These are phyloP conservation scores for Dusona sp. DNA, from an alignment of 2,888 invertebrate species.

Conservation along the genomic window DNA sequence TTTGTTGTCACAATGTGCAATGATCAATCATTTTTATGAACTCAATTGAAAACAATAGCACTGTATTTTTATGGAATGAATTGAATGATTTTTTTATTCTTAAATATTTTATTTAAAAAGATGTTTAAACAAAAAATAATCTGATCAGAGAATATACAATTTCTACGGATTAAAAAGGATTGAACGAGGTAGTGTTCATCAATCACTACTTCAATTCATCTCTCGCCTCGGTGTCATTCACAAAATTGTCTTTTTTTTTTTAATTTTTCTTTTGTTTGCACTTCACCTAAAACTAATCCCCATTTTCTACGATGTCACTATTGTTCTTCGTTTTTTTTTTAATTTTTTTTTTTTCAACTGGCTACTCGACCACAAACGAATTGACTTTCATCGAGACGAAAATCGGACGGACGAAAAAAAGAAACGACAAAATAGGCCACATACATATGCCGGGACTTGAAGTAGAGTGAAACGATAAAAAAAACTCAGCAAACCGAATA, in stretches of 20 bases:
- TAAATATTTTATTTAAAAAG: neutral
- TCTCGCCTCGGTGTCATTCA: slow-evolving; percentile 23
- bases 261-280: neutral
- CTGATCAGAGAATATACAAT: neutral
- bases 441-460: neutral
- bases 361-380: slow-evolving; percentile 8
- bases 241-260: slow-evolving; percentile 9
- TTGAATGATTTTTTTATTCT: neutral
- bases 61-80: neutral
- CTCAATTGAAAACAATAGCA: neutral
- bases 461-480: slow-evolving; percentile 23
- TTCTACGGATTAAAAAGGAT: neutral
- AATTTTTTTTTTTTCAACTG: neutral
- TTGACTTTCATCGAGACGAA: slow-evolving; percentile 44
- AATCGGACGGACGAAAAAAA: slow-evolving; percentile 21
- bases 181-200: slow-evolving; percentile 5
- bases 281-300: neutral
- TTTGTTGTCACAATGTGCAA: neutral
- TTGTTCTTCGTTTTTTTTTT: neutral
- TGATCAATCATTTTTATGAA: neutral
- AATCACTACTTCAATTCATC: slow-evolving; percentile 27
- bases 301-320: slow-evolving; percentile 19
- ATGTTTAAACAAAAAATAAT: neutral
- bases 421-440: slow-evolving; percentile 2
- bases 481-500: slow-evolving; percentile 11